Evolutionary conservation across 2,113 vertebrate species (phyloP).

Genomic region (Oryzias woworae): DNA sequence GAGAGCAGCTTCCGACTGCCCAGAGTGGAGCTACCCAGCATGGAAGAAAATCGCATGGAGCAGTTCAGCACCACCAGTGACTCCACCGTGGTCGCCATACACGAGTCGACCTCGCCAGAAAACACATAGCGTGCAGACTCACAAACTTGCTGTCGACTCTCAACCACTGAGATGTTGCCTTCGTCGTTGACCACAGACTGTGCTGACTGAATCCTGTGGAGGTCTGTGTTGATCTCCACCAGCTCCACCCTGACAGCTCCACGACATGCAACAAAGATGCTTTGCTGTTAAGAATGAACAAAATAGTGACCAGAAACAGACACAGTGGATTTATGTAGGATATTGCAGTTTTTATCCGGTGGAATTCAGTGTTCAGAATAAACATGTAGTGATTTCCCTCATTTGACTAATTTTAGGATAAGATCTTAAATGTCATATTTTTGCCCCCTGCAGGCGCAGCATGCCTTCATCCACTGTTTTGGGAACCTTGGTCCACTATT

Average conservation of each 20-base stretch:
- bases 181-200: constrained; percentile 14
- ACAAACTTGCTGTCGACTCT: constrained; percentile 3
- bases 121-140: constrained; percentile 70
- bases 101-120: constrained; percentile 36
- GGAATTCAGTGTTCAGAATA: constrained; percentile 53
- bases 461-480: neutral
- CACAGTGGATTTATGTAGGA: constrained; percentile 29
- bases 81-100: constrained; percentile 70
- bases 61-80: constrained; percentile 61
- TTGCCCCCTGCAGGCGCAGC: neutral
- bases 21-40: constrained; percentile 40
- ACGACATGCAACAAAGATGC: constrained; percentile 1
- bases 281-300: constrained; percentile 37
- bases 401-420: constrained; percentile 7
- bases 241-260: constrained; percentile 28
- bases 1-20: constrained; percentile 57
- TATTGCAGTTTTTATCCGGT: constrained; percentile 12
- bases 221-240: constrained; percentile 2
- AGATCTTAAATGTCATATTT: constrained; percentile 7
- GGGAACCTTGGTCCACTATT: constrained; percentile 13
- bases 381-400: constrained; percentile 7
- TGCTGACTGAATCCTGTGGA: constrained; percentile 51
- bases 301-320: constrained; percentile 24
- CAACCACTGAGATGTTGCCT: constrained; percentile 24
- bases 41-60: constrained; percentile 50